Evolutionary conservation across 2,113 vertebrate species (phyloP), one percentile per base, ranked within the genome.

Genomic region (Rhynchomys soricoides): DNA sequence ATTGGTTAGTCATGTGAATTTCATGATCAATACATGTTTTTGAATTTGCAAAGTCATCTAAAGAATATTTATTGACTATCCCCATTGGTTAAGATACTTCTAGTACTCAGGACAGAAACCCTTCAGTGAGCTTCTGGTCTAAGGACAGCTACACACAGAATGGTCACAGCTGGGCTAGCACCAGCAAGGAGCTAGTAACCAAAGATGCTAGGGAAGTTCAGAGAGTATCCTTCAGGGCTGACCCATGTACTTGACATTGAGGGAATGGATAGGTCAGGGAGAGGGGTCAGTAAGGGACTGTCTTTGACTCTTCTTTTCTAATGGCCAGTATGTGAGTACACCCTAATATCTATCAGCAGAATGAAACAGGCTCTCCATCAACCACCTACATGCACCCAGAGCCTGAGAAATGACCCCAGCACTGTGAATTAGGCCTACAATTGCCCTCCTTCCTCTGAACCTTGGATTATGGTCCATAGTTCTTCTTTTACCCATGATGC

Each of bases 1-100:
- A 37, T 55, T 31, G 75, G 26, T 26, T 71, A 48, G 57, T 91
- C 26, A 5, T 81, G 43, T 52, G 40, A 91, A 62, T 74, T 79
- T 73, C 66, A 19, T 55, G 24, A 31, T 95, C 10, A 45, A 22
- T 50, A 85, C 29, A 59, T 62, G 21, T 10, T 74, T 95, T 62
- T 91, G 21, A 93, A 74, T 86, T 71, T 88, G 7, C 83, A 13
- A 93, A 64, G 40, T 93, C 64, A 83, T 43, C 64, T 93, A 10
- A n/a, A 91, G 85, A 78, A 62, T 55, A 83, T 48, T 78, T 79
- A 55, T 11, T 55, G 50, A 26, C 5, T 19, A 78, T 45, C 10
- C 21, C 24, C 7, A 75, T 78, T 68, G 40, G 26, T 29, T n/a
- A 91, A 55, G 12, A n/a, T 43, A 71, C 22, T 68, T 62, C 16